A percentile compares a stretch with the other conserved stretches of the same genome.
phyloP scores from a whole-genome alignment of 2,888 invertebrate genomes.

The Dichetophora obliterata region DNA sequence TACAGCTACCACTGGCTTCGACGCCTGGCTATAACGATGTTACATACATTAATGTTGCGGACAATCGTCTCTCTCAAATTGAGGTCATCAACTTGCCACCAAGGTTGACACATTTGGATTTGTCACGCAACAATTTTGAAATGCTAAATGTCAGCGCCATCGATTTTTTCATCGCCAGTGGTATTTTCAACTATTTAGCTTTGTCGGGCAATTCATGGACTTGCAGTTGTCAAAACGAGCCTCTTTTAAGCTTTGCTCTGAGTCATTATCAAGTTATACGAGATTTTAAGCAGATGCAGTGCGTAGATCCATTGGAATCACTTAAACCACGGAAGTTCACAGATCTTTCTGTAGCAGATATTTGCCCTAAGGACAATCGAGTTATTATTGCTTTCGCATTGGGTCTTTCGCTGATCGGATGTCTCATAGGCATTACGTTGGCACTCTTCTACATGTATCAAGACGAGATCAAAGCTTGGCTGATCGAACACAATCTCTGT shows the following conservation, averaged over 20 bases:
- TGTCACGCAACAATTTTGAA: constrained; percentile 74
- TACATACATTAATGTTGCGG: constrained; percentile 70
- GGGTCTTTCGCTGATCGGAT: constrained; percentile 69
- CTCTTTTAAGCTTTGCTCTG: constrained; percentile 74
- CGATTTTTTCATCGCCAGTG: constrained; percentile 67
- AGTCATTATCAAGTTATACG: constrained; percentile 63
- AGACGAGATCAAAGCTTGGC: constrained; percentile 77
- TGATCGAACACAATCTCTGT: constrained; percentile 75
- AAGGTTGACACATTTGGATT: constrained; percentile 71
- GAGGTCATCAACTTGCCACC: constrained; percentile 68
- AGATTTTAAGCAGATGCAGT: constrained; percentile 62
- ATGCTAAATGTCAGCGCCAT: constrained; percentile 69
- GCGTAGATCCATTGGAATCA: constrained; percentile 53
- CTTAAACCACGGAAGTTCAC: constrained; percentile 52
- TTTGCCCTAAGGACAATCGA: constrained; percentile 68
- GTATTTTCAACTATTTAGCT: constrained; percentile 71
- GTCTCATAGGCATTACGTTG: constrained; percentile 70
- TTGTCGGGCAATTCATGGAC: constrained; percentile 78
- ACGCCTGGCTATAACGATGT: constrained; percentile 71
- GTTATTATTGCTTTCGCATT: constrained; percentile 68
- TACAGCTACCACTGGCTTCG: constrained; percentile 62
- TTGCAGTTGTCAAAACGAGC: constrained; percentile 77
- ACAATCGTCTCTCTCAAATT: constrained; percentile 71
- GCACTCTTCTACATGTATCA: constrained; percentile 74
- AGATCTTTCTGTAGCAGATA: constrained; percentile 61